Percentiles rank a stretch among this genome's conserved stretches.
These are phyloP conservation scores for Epizoanthus rinbou DNA, from an alignment of 92 coral and sea anemone genomes.

Conservation along the genomic window DNA sequence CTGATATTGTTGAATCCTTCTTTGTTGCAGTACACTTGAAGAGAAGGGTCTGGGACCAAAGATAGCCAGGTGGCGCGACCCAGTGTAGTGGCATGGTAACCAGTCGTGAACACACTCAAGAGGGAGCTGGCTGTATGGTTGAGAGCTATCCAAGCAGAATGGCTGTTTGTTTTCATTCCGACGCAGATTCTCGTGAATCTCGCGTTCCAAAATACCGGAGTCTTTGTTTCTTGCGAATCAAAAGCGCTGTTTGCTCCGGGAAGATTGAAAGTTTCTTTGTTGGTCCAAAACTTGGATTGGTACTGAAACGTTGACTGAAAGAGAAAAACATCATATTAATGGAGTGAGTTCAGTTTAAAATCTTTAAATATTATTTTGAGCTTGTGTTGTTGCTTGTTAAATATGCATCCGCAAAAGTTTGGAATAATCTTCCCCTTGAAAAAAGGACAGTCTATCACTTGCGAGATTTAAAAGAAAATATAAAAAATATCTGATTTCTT, in stretches of 20 bases:
- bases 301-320: slow-evolving; percentile 22
- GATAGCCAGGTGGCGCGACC: slow-evolving; percentile 34
- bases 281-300: slow-evolving; percentile 34
- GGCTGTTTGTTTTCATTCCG: slow-evolving; percentile 41
- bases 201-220: slow-evolving; percentile 45
- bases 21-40: slow-evolving; percentile 10
- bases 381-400: too few relatives aligned
- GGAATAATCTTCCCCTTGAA: too few relatives aligned
- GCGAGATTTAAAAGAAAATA: too few relatives aligned
- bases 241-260: slow-evolving; percentile 12
- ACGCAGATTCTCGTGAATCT: slow-evolving; percentile 31
- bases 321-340: not conserved
- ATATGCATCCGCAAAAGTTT: too few relatives aligned
- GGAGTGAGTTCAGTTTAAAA: too few relatives aligned
- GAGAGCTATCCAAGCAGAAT: slow-evolving; percentile 2
- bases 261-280: slow-evolving; percentile 33
- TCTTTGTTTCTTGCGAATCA: slow-evolving; percentile 29
- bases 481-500: too few relatives aligned
- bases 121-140: slow-evolving; percentile 28
- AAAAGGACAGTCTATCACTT: too few relatives aligned
- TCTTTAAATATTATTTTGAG: too few relatives aligned
- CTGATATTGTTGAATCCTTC: slow-evolving; percentile 23
- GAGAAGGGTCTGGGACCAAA: slow-evolving; percentile 34
- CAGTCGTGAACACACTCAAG: slow-evolving; percentile 3
- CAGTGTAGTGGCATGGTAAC: slow-evolving; percentile 31